phyloP scores from a whole-genome alignment of 1,140 invertebrate species.

The Elysia chlorotica region DNA sequence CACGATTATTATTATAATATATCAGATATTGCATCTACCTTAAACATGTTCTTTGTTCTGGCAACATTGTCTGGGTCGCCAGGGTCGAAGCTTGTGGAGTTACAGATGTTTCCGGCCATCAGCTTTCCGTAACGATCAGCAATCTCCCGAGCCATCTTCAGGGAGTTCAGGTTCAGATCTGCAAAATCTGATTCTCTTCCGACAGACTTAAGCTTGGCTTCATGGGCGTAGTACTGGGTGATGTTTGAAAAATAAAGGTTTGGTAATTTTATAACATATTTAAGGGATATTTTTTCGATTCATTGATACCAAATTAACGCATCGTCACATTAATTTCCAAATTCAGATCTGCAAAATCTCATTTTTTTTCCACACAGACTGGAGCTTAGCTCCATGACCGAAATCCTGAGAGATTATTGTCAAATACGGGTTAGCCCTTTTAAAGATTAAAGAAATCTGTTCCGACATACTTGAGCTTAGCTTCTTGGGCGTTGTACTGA shows the following conservation, averaged over 20 bases:
- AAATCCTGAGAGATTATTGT: too few relatives aligned
- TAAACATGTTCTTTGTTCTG: slow-evolving; percentile 32
- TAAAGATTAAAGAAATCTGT: too few relatives aligned
- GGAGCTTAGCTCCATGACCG: too few relatives aligned
- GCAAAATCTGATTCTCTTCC: slow-evolving; percentile 45
- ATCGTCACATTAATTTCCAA: background rate
- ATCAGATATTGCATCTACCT: too few relatives aligned
- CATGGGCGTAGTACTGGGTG: slow-evolving; percentile 48
- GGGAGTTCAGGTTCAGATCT: slow-evolving; percentile 37
- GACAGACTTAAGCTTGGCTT: slow-evolving; percentile 40
- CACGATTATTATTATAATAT: too few relatives aligned
- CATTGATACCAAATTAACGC: too few relatives aligned
- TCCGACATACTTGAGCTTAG: too few relatives aligned
- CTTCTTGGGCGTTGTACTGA: too few relatives aligned
- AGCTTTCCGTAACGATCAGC: slow-evolving; percentile 42
- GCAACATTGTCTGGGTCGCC: slow-evolving; percentile 22
- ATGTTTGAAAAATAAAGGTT: background rate
- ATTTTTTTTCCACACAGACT: background rate
- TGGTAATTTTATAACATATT: background rate
- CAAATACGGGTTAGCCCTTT: too few relatives aligned
- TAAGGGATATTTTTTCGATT: background rate
- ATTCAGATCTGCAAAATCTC: background rate
- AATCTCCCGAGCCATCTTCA: slow-evolving; percentile 43
- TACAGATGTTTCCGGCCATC: slow-evolving; percentile 51
- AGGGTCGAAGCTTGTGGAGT: slow-evolving; percentile 37